phyloP scores from a whole-genome alignment of 1,140 invertebrate species.

The Drosophila oshimai region DNA sequence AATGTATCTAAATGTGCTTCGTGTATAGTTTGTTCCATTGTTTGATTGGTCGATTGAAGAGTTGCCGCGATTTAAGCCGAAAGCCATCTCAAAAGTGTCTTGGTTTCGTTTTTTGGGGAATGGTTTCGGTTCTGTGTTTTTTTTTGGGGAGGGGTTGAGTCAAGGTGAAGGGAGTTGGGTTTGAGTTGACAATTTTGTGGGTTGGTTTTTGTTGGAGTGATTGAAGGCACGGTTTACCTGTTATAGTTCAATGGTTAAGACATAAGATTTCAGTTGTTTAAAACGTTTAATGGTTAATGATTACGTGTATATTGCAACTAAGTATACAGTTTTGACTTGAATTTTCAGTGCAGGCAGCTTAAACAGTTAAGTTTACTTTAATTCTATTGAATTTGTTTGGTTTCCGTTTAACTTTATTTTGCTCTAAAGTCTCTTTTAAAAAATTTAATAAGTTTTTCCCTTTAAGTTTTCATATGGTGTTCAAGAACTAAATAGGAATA shows the following conservation, averaged over 20 bases:
- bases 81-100: slow-evolving; percentile 69
- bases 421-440: not conserved
- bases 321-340: too few relatives aligned
- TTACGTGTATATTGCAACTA: too few relatives aligned
- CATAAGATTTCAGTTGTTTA: not conserved
- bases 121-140: not conserved
- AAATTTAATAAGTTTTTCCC: not conserved
- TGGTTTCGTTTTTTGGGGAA: slow-evolving; percentile 19
- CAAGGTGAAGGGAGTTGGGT: slow-evolving; percentile 17
- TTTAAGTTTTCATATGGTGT: not conserved
- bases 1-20: slow-evolving; percentile 33
- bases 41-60: slow-evolving; percentile 75
- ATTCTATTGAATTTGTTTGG: too few relatives aligned
- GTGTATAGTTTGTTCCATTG: slow-evolving; percentile 45
- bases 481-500: not conserved
- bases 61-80: slow-evolving; percentile 52
- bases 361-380: too few relatives aligned
- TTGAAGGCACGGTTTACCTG: too few relatives aligned
- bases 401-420: too few relatives aligned
- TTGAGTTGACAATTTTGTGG: slow-evolving; percentile 25
- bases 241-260: too few relatives aligned
- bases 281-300: too few relatives aligned
- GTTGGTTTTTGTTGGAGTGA: not conserved
- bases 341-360: too few relatives aligned
- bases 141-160: not conserved